phyloP scores from a whole-genome alignment of 2,797 vertebrate species.

The Falco biarmicus region DNA sequence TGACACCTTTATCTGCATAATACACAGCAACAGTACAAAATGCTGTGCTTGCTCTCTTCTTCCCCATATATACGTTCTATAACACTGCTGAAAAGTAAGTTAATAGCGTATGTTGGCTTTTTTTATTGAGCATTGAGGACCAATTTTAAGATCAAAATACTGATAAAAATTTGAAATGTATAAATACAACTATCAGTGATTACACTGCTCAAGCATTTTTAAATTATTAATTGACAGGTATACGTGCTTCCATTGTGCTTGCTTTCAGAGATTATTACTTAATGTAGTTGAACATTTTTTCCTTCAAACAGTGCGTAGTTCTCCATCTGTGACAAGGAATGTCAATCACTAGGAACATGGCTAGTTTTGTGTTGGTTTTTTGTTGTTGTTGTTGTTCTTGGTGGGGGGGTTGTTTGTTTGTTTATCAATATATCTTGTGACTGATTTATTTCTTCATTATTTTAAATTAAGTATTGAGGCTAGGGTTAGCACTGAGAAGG shows the following conservation, averaged over 20 bases:
- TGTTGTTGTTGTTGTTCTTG: neutral
- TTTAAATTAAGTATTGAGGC: neutral
- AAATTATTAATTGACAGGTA: neutral
- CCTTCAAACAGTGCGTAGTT: neutral
- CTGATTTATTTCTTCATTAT: neutral
- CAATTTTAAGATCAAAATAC: conserved; percentile 38
- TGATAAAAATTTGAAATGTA: neutral
- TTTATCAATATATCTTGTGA: neutral
- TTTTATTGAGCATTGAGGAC: neutral
- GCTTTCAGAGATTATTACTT: neutral
- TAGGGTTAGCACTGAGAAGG: neutral
- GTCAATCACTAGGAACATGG: neutral
- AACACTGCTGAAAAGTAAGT: neutral
- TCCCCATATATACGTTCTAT: neutral
- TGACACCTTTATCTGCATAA: neutral
- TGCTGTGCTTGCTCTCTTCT: neutral
- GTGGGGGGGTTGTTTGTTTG: neutral
- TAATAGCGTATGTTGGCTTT: neutral
- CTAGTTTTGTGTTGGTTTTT: neutral
- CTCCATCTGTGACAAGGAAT: neutral
- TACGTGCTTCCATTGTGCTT: neutral
- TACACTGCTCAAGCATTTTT: neutral
- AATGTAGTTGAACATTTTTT: neutral
- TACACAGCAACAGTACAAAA: neutral
- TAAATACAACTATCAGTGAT: neutral